A percentile compares a stretch with the other conserved stretches of the same genome.
phyloP scores from a whole-genome alignment of 2,888 invertebrate genomes.

The Metalampra italica region DNA sequence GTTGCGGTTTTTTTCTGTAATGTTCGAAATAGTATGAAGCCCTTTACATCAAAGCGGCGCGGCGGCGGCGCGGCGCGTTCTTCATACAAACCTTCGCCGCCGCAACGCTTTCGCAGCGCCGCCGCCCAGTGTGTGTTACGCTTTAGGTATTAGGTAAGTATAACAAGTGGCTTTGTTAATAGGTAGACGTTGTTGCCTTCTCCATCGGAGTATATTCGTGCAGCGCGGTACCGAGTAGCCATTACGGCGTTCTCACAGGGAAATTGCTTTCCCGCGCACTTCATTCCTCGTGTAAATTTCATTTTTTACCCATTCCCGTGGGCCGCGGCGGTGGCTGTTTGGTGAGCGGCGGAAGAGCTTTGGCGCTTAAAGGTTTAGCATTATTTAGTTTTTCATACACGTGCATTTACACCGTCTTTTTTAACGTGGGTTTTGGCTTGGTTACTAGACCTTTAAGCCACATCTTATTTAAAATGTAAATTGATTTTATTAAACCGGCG shows the following conservation, averaged over 20 bases:
- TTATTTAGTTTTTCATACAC: neutral
- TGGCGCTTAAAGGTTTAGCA: neutral
- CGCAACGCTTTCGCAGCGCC: no score
- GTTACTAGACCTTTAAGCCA: no score
- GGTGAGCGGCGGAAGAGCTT: conserved; percentile 10
- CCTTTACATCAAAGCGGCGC: no score
- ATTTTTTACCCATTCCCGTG: conserved; percentile 46
- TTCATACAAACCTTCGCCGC: no score
- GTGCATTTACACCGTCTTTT: neutral
- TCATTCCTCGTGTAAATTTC: conserved; percentile 60
- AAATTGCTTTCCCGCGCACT: conserved; percentile 57
- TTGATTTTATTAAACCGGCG: no score
- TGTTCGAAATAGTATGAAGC: no score
- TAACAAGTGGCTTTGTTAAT: neutral
- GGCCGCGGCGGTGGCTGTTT: conserved; percentile 18
- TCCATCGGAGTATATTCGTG: neutral
- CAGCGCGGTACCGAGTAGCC: conserved; percentile 30
- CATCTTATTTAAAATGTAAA: no score
- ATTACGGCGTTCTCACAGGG: conserved; percentile 48
- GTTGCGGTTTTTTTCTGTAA: no score
- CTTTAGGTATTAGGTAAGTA: no score
- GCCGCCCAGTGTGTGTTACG: no score
- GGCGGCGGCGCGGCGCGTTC: no score
- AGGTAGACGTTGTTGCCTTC: neutral
- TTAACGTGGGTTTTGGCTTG: no score